phyloP scores from a whole-genome alignment of 1,140 invertebrate species.

The Argopecten irradians region DNA sequence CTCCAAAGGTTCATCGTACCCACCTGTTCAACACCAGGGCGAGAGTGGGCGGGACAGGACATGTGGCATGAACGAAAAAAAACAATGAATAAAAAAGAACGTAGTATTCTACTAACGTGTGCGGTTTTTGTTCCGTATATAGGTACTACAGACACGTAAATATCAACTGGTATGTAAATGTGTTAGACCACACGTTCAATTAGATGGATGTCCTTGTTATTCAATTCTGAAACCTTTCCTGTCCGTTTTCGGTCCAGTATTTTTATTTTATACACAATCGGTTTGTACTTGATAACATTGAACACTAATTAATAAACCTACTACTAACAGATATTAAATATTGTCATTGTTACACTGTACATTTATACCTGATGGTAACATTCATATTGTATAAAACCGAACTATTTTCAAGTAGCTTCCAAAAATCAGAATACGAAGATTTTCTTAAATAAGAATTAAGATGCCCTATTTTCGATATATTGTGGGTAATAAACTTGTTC shows the following conservation, averaged over 20 bases:
- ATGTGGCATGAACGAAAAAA: neutral
- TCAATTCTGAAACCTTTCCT: neutral
- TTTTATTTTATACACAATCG: neutral
- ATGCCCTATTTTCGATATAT: too few relatives aligned
- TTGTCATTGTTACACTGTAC: too few relatives aligned
- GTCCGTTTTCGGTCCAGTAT: neutral
- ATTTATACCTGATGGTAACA: too few relatives aligned
- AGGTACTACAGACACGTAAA: neutral
- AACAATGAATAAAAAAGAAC: neutral
- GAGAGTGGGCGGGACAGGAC: neutral
- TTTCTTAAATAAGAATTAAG: too few relatives aligned
- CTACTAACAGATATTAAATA: too few relatives aligned
- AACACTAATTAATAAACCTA: too few relatives aligned
- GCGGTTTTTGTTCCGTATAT: neutral
- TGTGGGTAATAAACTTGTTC: too few relatives aligned
- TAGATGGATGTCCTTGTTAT: neutral
- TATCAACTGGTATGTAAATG: slow-evolving; percentile 9
- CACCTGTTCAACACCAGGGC: neutral
- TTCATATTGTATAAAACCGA: too few relatives aligned
- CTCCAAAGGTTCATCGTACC: neutral
- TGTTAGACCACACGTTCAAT: neutral
- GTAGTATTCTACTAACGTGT: neutral
- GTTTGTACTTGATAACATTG: neutral
- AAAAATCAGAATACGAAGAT: too few relatives aligned
- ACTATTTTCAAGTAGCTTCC: too few relatives aligned